Conservation (phyloP, 2,797 vertebrate species). For the Benthosema pterotum region DNA sequence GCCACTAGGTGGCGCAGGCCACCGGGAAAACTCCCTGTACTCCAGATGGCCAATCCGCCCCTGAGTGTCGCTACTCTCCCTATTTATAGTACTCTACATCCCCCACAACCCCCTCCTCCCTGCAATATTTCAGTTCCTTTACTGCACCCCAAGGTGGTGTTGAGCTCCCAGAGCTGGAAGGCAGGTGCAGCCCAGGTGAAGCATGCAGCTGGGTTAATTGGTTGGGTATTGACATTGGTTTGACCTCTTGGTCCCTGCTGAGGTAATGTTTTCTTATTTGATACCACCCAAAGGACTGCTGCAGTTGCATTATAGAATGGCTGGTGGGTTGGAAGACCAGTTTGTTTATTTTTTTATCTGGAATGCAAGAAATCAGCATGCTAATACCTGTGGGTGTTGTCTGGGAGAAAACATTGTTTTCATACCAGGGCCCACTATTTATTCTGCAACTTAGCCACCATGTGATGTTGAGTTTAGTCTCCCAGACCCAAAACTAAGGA, state of each 20-base stretch:
- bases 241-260: slow-evolving; percentile 1
- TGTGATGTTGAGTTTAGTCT: too few species aligned
- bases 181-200: not conserved
- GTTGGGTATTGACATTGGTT: slow-evolving; percentile 13
- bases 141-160: slow-evolving; percentile 1
- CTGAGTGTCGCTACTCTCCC: too few species aligned
- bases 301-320: not conserved
- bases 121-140: not conserved
- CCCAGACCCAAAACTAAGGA: too few species aligned
- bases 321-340: slow-evolving; percentile 1
- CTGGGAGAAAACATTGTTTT: too few species aligned
- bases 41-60: too few species aligned
- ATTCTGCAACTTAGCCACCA: too few species aligned
- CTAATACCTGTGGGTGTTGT: slow-evolving; percentile 22
- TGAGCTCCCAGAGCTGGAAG: slow-evolving; percentile 10
- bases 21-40: too few species aligned
- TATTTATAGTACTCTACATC: too few species aligned
- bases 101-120: too few species aligned
- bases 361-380: slow-evolving; percentile 21
- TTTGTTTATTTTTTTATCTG: not conserved
- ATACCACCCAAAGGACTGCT: slow-evolving; percentile 9
- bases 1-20: too few species aligned
- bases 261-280: slow-evolving; percentile 4
- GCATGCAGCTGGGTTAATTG: slow-evolving; percentile 14
- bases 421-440: too few species aligned